Evolutionary conservation across 2,797 vertebrate genomes (phyloP).

Genomic region (Botia almorhae): DNA sequence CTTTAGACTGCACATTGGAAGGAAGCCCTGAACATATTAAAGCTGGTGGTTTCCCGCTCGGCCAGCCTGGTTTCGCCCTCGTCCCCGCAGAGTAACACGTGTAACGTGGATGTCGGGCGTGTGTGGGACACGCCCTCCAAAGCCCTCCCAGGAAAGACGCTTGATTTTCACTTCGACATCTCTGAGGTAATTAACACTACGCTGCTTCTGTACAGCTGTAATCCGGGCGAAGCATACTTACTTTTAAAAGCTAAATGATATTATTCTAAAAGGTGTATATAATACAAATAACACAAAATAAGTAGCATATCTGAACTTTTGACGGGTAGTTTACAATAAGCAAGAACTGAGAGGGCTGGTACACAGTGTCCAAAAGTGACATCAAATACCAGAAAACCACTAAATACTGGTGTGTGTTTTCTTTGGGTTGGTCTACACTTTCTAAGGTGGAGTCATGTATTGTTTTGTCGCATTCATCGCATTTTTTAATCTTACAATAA

Average conservation of each 20-base stretch:
- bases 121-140: constrained; percentile 95
- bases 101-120: constrained; percentile 92
- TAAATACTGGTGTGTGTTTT: constrained; percentile 14
- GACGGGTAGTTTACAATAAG: not conserved
- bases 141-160: constrained; percentile 94
- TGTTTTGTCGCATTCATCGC: constrained; percentile 53
- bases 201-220: not conserved
- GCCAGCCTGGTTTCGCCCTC: constrained; percentile 93
- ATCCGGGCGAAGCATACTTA: not conserved
- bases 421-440: constrained; percentile 33
- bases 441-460: constrained; percentile 47
- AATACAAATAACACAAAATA: not conserved
- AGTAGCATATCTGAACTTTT: not conserved
- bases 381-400: constrained; percentile 16
- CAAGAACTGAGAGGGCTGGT: not conserved
- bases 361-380: not conserved
- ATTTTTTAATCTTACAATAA: constrained; percentile 61
- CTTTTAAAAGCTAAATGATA: not conserved
- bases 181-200: constrained; percentile 83
- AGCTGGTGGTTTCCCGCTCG: constrained; percentile 95
- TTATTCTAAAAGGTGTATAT: not conserved
- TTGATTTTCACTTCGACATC: constrained; percentile 98
- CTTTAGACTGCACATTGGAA: constrained; percentile 94
- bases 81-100: constrained; percentile 86
- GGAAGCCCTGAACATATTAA: constrained; percentile 94